phyloP scores from a whole-genome alignment of 2,888 invertebrate species.

The Argynnis bischoffii region DNA sequence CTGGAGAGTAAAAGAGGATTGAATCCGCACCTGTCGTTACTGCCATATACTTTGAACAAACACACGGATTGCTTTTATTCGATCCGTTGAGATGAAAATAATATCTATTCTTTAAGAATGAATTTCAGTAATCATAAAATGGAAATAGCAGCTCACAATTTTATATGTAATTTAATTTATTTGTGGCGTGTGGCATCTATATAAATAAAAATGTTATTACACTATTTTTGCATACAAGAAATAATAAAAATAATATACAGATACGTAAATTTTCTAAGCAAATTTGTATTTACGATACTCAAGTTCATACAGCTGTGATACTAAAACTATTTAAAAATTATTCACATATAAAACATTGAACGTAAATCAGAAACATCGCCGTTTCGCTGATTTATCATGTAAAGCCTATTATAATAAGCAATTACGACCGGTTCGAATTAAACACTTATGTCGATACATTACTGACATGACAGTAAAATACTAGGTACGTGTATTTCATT shows the following conservation, averaged over 20 bases:
- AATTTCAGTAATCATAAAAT: not conserved
- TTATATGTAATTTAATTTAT: not conserved
- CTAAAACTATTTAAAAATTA: slow-evolving; percentile 3
- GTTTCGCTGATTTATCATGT: slow-evolving; percentile 18
- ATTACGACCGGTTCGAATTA: slow-evolving; percentile 24
- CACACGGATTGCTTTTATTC: slow-evolving; percentile 35
- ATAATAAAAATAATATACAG: too few species aligned
- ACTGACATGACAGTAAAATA: slow-evolving; percentile 24
- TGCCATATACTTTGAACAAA: slow-evolving; percentile 47
- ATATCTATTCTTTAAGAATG: not conserved
- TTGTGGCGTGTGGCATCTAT: too few species aligned
- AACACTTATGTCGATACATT: slow-evolving; percentile 24
- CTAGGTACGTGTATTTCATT: slow-evolving; percentile 21
- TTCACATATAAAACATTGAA: slow-evolving; percentile 4
- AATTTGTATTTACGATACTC: too few species aligned
- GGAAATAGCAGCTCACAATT: not conserved
- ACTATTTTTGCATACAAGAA: too few species aligned
- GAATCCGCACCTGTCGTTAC: slow-evolving; percentile 69
- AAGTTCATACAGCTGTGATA: too few species aligned
- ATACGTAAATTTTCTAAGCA: too few species aligned
- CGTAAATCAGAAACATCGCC: slow-evolving; percentile 17
- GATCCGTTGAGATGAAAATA: slow-evolving; percentile 18
- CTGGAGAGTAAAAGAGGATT: slow-evolving; percentile 72
- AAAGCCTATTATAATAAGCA: slow-evolving; percentile 21
- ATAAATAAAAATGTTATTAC: too few species aligned